Percentiles rank a stretch among this genome's conserved stretches.
Conservation (phyloP, 2,113 vertebrate species). For the Nibea coibor region DNA sequence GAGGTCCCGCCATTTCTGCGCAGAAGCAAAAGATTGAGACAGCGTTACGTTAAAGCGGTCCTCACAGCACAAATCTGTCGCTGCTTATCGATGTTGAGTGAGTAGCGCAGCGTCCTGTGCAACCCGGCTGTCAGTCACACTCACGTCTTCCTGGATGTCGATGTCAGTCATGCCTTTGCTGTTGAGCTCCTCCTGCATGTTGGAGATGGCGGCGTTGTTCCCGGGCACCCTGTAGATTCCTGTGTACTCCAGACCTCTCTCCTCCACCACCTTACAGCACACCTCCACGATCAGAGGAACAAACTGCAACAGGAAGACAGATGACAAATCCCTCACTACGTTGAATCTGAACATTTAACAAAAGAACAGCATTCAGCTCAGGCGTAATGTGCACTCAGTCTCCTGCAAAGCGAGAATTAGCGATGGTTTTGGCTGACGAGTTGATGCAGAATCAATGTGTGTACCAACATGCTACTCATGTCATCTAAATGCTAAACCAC, state of each 20-base stretch:
- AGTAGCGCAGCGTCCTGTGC: neutral
- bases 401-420: neutral
- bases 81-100: neutral
- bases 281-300: slow-evolving; percentile 98
- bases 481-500: neutral
- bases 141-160: slow-evolving; percentile 89
- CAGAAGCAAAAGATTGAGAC: slow-evolving; percentile 6
- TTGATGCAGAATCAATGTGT: neutral
- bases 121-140: slow-evolving; percentile 60
- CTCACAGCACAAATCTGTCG: slow-evolving; percentile 16
- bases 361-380: neutral
- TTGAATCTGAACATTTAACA: neutral
- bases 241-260: slow-evolving; percentile 96
- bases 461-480: neutral
- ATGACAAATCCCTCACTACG: neutral
- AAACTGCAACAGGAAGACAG: slow-evolving; percentile 82
- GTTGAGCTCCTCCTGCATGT: slow-evolving; percentile 98
- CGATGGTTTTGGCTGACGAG: neutral
- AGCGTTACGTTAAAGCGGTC: neutral
- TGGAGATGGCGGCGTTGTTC: slow-evolving; percentile 98
- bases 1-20: slow-evolving; percentile 98
- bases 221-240: slow-evolving; percentile 98
- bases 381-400: neutral
- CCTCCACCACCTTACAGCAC: slow-evolving; percentile 98
- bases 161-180: slow-evolving; percentile 94